Evolutionary conservation across 2,113 vertebrate genomes (phyloP).

Genomic region (Mohoua ochrocephala): DNA sequence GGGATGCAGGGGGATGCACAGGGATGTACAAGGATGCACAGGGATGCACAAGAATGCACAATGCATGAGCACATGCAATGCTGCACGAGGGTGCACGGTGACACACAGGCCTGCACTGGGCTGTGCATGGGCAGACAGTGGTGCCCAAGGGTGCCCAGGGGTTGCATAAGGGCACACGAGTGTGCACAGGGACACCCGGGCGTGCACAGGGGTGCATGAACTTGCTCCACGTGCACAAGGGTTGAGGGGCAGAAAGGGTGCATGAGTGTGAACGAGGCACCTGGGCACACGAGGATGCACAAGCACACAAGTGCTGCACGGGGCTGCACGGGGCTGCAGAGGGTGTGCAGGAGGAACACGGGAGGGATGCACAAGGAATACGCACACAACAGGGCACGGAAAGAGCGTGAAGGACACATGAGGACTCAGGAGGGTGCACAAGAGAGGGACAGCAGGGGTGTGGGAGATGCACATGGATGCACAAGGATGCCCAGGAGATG

Average conservation of each 20-base stretch:
- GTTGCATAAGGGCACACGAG: background rate
- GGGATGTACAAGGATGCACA: fast-evolving
- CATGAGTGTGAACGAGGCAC: background rate
- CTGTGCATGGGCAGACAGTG: background rate
- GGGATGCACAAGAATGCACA: background rate
- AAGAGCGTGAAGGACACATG: fast-evolving
- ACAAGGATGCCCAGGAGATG: too few relatives aligned
- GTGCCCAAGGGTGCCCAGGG: background rate
- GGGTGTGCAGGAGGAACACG: background rate
- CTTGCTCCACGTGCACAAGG: background rate
- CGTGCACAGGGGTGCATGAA: fast-evolving
- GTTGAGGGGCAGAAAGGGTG: background rate
- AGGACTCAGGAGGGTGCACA: background rate
- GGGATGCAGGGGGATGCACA: background rate
- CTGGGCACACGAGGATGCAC: background rate
- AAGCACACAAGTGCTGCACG: background rate
- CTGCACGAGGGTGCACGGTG: background rate
- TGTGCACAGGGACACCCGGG: background rate
- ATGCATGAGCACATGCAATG: too few relatives aligned
- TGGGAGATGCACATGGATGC: background rate
- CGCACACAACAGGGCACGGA: background rate
- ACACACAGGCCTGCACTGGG: background rate
- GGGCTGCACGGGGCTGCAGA: too few relatives aligned
- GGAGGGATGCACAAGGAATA: background rate
- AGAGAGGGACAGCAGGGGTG: background rate